Percentiles rank a stretch among this genome's conserved stretches.
phyloP scores from a whole-genome alignment of 2,797 vertebrate species.

The Enteromius thamalakanensis region DNA sequence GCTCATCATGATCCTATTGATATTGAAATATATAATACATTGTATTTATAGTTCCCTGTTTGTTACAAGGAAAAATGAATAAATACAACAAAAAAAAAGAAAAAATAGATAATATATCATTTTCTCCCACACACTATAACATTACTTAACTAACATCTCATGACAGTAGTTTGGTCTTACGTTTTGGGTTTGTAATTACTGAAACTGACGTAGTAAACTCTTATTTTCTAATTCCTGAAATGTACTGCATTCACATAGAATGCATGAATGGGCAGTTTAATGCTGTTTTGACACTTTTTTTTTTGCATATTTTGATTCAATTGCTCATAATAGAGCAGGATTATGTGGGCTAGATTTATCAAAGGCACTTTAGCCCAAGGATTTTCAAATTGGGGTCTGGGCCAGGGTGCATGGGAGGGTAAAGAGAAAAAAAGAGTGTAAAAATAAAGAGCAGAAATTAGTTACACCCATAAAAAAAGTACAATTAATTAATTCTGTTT shows the following conservation, averaged over 20 bases:
- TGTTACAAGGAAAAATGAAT: too few relatives aligned
- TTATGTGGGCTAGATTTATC: neutral
- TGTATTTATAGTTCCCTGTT: too few relatives aligned
- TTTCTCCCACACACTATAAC: neutral
- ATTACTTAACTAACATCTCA: neutral
- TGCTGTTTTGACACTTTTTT: too few relatives aligned
- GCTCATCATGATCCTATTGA: conserved; percentile 67
- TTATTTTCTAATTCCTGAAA: neutral
- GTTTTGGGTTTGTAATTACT: neutral
- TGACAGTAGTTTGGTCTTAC: neutral
- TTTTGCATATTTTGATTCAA: neutral
- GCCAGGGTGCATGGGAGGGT: too few relatives aligned
- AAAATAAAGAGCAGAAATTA: too few relatives aligned
- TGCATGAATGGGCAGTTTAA: neutral
- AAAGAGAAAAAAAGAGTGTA: too few relatives aligned
- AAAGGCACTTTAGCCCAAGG: too few relatives aligned
- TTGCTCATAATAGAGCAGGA: neutral
- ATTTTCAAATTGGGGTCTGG: too few relatives aligned
- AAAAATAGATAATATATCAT: neutral
- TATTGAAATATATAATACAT: too few relatives aligned
- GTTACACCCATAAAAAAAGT: too few relatives aligned
- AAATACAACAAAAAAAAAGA: too few relatives aligned
- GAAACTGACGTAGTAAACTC: neutral
- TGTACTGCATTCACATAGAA: neutral
- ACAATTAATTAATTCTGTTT: too few relatives aligned